phyloP scores from a whole-genome alignment of 53 echinoderm and acorn worm genomes.

The Glandiceps talaboti region DNA sequence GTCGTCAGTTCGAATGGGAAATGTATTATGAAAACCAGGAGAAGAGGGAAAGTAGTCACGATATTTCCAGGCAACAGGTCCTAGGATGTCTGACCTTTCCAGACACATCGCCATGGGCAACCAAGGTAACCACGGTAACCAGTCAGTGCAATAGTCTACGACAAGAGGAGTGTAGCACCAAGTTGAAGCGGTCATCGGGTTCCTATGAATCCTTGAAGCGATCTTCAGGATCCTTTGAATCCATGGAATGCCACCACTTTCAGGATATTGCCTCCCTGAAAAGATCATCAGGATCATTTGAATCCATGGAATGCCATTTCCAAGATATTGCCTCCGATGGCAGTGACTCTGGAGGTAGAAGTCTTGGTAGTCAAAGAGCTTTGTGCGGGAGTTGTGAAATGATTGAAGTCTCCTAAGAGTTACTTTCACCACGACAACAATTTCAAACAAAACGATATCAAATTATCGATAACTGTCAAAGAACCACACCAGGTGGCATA shows the following conservation, averaged over 20 bases:
- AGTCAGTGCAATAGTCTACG: background rate
- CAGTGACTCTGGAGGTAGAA: constrained; percentile 80
- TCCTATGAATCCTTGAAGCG: too few species aligned
- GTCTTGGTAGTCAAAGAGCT: constrained; percentile 86
- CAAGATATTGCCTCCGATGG: constrained; percentile 25
- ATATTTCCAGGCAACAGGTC: background rate
- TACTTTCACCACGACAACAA: background rate
- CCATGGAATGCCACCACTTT: background rate
- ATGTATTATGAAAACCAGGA: background rate
- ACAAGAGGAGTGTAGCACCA: background rate
- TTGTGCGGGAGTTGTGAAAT: constrained; percentile 96
- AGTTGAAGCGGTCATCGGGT: too few species aligned
- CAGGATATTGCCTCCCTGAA: too few species aligned
- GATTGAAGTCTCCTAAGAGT: constrained; percentile 92
- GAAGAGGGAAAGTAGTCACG: background rate
- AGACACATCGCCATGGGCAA: background rate
- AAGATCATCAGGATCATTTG: background rate
- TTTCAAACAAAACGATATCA: too few species aligned
- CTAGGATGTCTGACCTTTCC: background rate
- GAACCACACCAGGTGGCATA: too few species aligned
- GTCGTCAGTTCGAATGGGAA: background rate
- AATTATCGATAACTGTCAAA: too few species aligned
- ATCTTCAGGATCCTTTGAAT: background rate
- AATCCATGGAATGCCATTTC: background rate
- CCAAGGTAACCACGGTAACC: background rate